phyloP scores from a whole-genome alignment of 2,113 vertebrate genomes.

The Cebus imitator region DNA sequence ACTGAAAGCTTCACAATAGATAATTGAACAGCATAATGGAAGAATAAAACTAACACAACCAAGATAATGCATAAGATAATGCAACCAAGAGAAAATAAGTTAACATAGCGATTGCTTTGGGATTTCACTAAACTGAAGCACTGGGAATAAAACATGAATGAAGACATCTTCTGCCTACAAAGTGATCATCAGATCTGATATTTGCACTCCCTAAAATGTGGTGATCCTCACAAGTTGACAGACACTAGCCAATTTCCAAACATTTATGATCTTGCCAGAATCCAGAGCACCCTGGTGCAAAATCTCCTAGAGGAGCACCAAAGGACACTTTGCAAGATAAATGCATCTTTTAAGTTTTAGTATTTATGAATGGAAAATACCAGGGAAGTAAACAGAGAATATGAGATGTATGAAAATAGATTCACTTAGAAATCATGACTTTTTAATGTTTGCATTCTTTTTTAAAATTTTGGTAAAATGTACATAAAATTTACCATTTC shows the following conservation, averaged over 20 bases:
- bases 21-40: conserved; percentile 40
- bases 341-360: not conserved
- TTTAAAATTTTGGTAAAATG: not conserved
- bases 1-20: conserved; percentile 26
- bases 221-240: not conserved
- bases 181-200: not conserved
- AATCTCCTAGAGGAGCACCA: not conserved
- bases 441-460: not conserved
- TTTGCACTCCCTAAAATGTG: not conserved
- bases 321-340: not conserved
- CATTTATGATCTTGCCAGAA: not conserved
- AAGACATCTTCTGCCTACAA: not conserved
- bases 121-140: not conserved
- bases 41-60: conserved; percentile 10
- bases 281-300: not conserved
- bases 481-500: not conserved
- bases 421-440: not conserved
- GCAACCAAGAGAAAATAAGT: conserved; percentile 34
- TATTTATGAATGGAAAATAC: not conserved
- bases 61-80: conserved; percentile 4
- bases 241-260: not conserved
- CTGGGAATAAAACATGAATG: not conserved
- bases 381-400: not conserved
- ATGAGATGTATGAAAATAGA: not conserved
- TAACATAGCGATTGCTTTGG: not conserved